Percentiles rank a stretch among this genome's conserved stretches.
These are phyloP conservation scores for Cyaniris semiargus DNA, from an alignment of 2,888 invertebrate species.

Conservation along the genomic window DNA sequence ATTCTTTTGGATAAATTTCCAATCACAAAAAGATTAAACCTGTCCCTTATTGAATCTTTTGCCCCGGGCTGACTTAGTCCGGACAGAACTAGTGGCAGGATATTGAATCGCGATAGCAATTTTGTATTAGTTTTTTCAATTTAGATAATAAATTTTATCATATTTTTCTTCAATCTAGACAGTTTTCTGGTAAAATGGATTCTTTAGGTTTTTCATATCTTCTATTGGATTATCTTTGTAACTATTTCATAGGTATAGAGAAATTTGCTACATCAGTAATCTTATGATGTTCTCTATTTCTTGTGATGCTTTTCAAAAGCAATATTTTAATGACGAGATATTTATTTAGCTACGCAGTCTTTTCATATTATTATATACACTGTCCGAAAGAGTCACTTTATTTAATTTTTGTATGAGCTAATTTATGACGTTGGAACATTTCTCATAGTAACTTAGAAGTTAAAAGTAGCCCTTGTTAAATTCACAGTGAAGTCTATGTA, in stretches of 20 bases:
- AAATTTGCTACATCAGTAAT: background rate
- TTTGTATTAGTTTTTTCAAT: conserved; percentile 22
- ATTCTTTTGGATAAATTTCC: conserved; percentile 52
- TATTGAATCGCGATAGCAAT: conserved; percentile 22
- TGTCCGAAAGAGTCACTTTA: too few species aligned
- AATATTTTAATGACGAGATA: too few species aligned
- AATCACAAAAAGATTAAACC: conserved; percentile 70
- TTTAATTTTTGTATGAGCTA: too few species aligned
- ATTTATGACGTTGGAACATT: too few species aligned
- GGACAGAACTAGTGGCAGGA: conserved; percentile 23
- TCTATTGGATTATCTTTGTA: background rate
- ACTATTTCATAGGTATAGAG: background rate
- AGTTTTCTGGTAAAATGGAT: background rate
- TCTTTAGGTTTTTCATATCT: background rate
- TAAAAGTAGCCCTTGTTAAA: too few species aligned
- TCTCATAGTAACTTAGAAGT: too few species aligned
- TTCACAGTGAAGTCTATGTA: too few species aligned
- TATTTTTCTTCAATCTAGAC: background rate
- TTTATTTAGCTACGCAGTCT: too few species aligned
- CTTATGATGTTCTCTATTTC: background rate
- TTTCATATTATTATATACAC: too few species aligned
- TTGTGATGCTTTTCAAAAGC: background rate
- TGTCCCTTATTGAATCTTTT: conserved; percentile 66
- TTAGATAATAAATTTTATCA: background rate
- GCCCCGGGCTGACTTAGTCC: conserved; percentile 49